Percentiles rank a stretch among this genome's conserved stretches.
Conservation (phyloP, 2,797 vertebrate species). For the Danio choprae region DNA sequence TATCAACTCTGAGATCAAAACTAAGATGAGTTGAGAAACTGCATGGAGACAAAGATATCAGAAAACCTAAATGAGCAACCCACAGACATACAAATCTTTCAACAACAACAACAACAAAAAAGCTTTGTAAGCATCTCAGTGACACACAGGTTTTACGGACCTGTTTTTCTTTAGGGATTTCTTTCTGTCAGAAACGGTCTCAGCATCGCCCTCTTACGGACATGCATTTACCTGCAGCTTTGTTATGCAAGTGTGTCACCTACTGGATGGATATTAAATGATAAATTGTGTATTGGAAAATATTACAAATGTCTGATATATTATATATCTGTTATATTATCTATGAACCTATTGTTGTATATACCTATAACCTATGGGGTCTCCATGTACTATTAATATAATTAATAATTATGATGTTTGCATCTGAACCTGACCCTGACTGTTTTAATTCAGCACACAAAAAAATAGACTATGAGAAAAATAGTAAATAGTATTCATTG, state of each 20-base stretch:
- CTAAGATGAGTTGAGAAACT: not conserved
- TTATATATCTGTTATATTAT: too few species aligned
- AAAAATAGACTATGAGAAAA: too few species aligned
- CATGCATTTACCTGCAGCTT: constrained; percentile 49
- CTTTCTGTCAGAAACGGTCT: not conserved
- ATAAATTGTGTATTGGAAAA: too few species aligned
- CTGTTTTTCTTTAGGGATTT: not conserved
- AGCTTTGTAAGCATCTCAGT: not conserved
- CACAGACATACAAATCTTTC: not conserved
- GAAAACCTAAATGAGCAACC: not conserved
- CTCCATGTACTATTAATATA: too few species aligned
- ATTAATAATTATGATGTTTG: too few species aligned
- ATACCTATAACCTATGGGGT: too few species aligned
- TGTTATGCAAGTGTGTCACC: constrained; percentile 83
- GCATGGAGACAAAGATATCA: not conserved
- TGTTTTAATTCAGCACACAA: too few species aligned
- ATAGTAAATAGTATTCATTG: too few species aligned
- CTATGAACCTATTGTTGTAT: too few species aligned
- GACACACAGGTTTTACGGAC: not conserved
- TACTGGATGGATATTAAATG: constrained; percentile 75
- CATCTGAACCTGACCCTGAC: too few species aligned
- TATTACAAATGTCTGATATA: too few species aligned
- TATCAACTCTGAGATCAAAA: too few species aligned
- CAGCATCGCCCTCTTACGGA: constrained; percentile 30
- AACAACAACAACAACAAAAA: not conserved